A percentile compares a stretch with the other conserved stretches of the same genome.
Evolutionary conservation across 2,797 vertebrate genomes (phyloP).

Genomic region (Fistularia tabacaria): DNA sequence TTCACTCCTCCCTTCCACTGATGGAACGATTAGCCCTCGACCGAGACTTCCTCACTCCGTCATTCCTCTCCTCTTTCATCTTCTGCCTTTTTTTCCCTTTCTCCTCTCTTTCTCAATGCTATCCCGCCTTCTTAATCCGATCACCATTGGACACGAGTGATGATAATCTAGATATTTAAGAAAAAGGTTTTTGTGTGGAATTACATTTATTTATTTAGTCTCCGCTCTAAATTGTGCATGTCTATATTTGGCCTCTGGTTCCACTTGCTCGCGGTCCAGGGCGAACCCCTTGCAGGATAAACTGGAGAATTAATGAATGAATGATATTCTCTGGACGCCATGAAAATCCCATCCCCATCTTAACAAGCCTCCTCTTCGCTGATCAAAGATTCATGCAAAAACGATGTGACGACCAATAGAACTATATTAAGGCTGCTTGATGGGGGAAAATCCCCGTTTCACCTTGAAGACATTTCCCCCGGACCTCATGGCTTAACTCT

Average conservation of each 20-base stretch:
- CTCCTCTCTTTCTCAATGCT: slow-evolving; percentile 15
- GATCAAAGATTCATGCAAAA: slow-evolving; percentile 64
- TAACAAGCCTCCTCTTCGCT: slow-evolving; percentile 41
- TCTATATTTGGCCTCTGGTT: too few relatives aligned
- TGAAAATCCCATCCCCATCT: slow-evolving; percentile 9
- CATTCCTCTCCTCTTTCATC: slow-evolving; percentile 47
- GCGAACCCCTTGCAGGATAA: too few relatives aligned
- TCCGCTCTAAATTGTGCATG: background rate
- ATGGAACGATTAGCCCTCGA: slow-evolving; percentile 61
- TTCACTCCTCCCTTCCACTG: slow-evolving; percentile 60
- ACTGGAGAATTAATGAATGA: too few relatives aligned
- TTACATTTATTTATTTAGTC: slow-evolving; percentile 7
- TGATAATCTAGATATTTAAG: slow-evolving; percentile 15
- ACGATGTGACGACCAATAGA: slow-evolving; percentile 44
- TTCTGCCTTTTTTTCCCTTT: slow-evolving; percentile 26
- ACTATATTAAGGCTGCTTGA: slow-evolving; percentile 63
- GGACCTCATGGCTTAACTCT: slow-evolving; percentile 65
- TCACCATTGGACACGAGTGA: slow-evolving; percentile 32
- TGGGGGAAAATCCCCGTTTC: slow-evolving; percentile 70
- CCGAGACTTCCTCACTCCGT: slow-evolving; percentile 39
- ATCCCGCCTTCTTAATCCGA: slow-evolving; percentile 39
- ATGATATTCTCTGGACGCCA: too few relatives aligned
- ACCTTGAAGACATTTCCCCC: slow-evolving; percentile 51
- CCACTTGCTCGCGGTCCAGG: too few relatives aligned
- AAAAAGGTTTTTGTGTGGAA: slow-evolving; percentile 44